Base-by-base conservation (phyloP, 2,888 invertebrate species). In the Andrena bucephala region DNA sequence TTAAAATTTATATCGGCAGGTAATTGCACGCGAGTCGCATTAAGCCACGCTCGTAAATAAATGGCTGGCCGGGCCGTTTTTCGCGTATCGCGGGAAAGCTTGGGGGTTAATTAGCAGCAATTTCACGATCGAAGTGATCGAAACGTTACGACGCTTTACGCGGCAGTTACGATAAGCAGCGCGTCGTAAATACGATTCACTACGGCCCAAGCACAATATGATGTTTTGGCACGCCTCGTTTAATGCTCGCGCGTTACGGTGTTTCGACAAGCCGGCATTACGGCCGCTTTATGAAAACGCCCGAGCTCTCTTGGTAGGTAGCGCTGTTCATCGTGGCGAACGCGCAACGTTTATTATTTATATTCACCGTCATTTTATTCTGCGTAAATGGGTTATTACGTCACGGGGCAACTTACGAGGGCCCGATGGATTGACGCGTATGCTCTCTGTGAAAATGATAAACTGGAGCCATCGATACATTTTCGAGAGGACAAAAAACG, bases 191-290 rank as follows among this genome's bases (percentile, higher is more conserved):
- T 72, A 72, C 77, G 70, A 86, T 82, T 79, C 78, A 79, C 74
- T 71, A 74, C 71, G 67, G 24, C 48, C 65, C 13, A 48, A 42
- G 66, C 20, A 70, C 84, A 77, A 74, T 74, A 31, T 57, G 54
- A 57, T 65, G 77, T 86, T 86, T 86, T 67, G 86, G 65, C 81
- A 85, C 75, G 86, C 59, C 77, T 81, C 72, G 74, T 83, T 81
- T 80, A 67, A 66, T 69, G 65, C 60, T 36, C 42, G 20, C 42
- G 62, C 62, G 71, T 59, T 81, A 70, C 10, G 69, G 50, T 50
- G 67, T 70, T 82, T 74, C 68, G 68, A 72, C 71, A 68, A 42
- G 63, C 36, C 42, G 65, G 31, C 71, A 72, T 81, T 76, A 65
- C 67, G 62, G 68, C 48, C 36, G 42, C 48, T 69, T 66, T 69